phyloP scores from a whole-genome alignment of 2,888 invertebrate genomes.

The Steinernema hermaphroditum region DNA sequence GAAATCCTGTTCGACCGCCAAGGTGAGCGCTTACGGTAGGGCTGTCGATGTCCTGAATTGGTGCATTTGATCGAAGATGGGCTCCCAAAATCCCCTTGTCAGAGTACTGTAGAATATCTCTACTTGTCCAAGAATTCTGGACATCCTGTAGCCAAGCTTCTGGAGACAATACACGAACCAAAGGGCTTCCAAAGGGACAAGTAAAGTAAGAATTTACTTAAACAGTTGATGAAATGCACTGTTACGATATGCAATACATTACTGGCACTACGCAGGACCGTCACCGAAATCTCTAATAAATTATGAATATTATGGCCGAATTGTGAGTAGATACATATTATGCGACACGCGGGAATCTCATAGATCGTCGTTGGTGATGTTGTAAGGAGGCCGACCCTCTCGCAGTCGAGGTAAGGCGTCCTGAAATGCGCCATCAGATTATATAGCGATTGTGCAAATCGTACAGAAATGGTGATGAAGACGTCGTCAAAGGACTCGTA shows the following conservation, averaged over 20 bases:
- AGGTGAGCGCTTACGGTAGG: too few relatives aligned
- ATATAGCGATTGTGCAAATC: slow-evolving; percentile 27
- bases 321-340: slow-evolving; percentile 6
- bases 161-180: too few relatives aligned
- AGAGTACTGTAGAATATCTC: too few relatives aligned
- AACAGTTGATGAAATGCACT: slow-evolving; percentile 1
- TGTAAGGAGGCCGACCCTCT: slow-evolving; percentile 6
- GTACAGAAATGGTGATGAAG: slow-evolving; percentile 58
- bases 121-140: too few relatives aligned
- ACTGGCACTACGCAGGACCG: slow-evolving; percentile 5
- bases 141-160: too few relatives aligned
- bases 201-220: too few relatives aligned
- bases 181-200: too few relatives aligned
- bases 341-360: not conserved
- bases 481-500: slow-evolving; percentile 45
- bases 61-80: too few relatives aligned
- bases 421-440: not conserved
- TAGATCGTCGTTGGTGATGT: slow-evolving; percentile 25
- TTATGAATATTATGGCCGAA: slow-evolving; percentile 5
- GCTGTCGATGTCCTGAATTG: too few relatives aligned
- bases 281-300: slow-evolving; percentile 23
- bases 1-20: too few relatives aligned
- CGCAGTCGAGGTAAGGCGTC: slow-evolving; percentile 18
- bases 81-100: too few relatives aligned
- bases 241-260: slow-evolving; percentile 6